These are phyloP conservation scores for Anabas testudineus DNA, from an alignment of 2,797 vertebrate genomes.

Conservation along the genomic window DNA sequence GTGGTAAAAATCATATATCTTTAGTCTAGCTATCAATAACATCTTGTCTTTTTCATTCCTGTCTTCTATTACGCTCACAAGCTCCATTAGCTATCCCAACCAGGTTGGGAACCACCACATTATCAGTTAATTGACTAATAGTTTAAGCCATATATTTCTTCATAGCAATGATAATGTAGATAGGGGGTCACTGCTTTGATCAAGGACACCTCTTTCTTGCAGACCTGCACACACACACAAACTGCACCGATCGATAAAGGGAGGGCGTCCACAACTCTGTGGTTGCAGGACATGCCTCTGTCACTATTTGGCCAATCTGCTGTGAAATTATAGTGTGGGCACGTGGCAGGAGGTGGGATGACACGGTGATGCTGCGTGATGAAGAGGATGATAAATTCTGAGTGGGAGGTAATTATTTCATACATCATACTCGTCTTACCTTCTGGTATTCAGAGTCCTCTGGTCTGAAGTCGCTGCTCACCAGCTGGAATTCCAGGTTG, in stretches of 20 bases:
- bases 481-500: constrained; percentile 90
- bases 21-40: background rate
- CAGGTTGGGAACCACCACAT: background rate
- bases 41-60: background rate
- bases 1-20: background rate
- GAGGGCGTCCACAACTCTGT: constrained; percentile 46
- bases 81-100: background rate
- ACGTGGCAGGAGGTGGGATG: constrained; percentile 43
- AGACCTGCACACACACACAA: constrained; percentile 1
- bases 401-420: constrained; percentile 51
- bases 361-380: constrained; percentile 42
- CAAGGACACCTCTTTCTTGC: constrained; percentile 28
- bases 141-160: constrained; percentile 6
- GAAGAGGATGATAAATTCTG: constrained; percentile 50
- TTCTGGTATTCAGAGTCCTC: constrained; percentile 93
- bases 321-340: constrained; percentile 56
- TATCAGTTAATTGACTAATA: constrained; percentile 7
- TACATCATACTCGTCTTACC: constrained; percentile 80
- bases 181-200: constrained; percentile 1
- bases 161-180: constrained; percentile 7
- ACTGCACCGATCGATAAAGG: constrained; percentile 36
- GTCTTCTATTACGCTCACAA: background rate
- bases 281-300: constrained; percentile 40
- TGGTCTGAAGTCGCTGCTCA: constrained; percentile 90
- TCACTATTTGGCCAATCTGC: constrained; percentile 49